Evolutionary conservation across 2,113 vertebrate genomes (phyloP), one percentile per base, ranked within the genome.

Genomic region (Nettapus auritus): DNA sequence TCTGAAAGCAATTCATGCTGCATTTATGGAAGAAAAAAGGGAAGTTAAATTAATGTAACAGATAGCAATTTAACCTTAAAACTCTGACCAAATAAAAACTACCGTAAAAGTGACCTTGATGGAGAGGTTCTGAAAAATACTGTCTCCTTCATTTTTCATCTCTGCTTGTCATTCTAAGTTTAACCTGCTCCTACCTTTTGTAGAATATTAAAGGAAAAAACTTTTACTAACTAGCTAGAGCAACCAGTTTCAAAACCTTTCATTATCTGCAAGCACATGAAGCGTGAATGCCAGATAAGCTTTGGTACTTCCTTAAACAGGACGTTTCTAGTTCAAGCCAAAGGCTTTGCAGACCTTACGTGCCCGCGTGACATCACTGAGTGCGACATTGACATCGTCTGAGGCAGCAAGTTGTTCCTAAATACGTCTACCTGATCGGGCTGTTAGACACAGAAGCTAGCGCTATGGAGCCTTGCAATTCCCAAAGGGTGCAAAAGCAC

Each of bases 381-480:
- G 42, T 52, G n/a, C n/a, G n/a, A n/a, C n/a, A n/a, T n/a, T n/a
- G n/a, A n/a, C n/a, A n/a, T n/a, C 18, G 42, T 6, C 33, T 46
- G 36, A 71, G 52, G 67, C 55, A 60, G 34, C 50, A 50, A 3
- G 4, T 36, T 3, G 13, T 40, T 22, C 74, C 48, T 74, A 40
- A 0, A 29, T 23, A 64, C 13, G 59, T 64, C 44, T 62, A 3
- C 3, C 1, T 6, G 55, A 46, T 53, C 46, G 21, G 44, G 2
- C 20, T n/a, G 33, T 6, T 25, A 21, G n/a, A 26, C 3, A 19
- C 48, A 68, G 63, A 64, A 64, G n/a, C 40, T 2, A 57, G 46
- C 12, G 19, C 34, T 14, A 12, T 2, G 36, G 3, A 42, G 26
- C 7, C 26, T n/a, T 28, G 0, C 13, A 59, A 8, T 16, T 86